Evolutionary conservation across 2,113 vertebrate species (phyloP), one percentile per base, ranked within the genome.

Genomic region (Bubo scandiacus): DNA sequence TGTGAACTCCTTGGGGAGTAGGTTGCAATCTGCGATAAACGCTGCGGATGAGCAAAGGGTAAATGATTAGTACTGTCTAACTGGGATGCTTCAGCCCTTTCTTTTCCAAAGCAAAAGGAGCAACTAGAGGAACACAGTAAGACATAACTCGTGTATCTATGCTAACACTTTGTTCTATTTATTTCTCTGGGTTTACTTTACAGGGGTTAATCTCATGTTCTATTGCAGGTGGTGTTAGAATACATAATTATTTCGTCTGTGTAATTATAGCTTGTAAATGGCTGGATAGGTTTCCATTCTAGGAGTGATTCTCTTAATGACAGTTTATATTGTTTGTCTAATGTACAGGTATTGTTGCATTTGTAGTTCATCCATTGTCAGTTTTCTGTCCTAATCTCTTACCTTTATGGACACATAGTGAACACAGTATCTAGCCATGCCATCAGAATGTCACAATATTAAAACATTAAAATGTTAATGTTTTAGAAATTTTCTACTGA

Each of bases 1-100:
- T 54, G 43, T 70, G 47, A 92, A 62, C 62, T 95, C 84, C 15
- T 26, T 47, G 51, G 96, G 94, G 92, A 97, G 47, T 8, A 75
- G 66, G n/a, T 74, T 90, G 49, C 75, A 65, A 21, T 90, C 94
- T 77, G 38, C 81, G 68, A 96, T 93, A 98, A 98, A 97, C 97
- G 97, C 80, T 73, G 42, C 49, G 67, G 83, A 88, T 81, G 81
- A 95, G 74, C 79, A 90, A 93, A 78, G 73, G 90, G 84, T 90
- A 84, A 81, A 52, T 47, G 77, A 75, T 96, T 77, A 16, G 47
- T 52, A 38, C 82, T 79, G 65, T 36, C 55, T 75, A 66, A 30
- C 86, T 30, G 57, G 77, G 68, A 74, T 66, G 23, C 9, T 96
- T 81, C 92, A 92, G 67, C 54, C 32, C 30, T 68, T 82, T 90